Base-by-base conservation (phyloP, 2,113 vertebrate genomes). In the Halichoeres trimaculatus region DNA sequence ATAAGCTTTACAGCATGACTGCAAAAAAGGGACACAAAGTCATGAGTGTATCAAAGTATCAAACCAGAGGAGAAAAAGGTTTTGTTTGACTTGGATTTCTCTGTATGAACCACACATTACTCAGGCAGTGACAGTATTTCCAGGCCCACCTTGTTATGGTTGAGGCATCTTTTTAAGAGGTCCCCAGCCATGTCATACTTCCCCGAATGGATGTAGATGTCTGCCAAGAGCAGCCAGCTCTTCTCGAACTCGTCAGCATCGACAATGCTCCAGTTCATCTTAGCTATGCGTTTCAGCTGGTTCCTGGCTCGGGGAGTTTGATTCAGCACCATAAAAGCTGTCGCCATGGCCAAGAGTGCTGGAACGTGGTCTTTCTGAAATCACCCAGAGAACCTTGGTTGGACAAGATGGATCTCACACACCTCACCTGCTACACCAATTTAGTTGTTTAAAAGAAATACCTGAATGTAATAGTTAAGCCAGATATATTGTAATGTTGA, bases 211-310 rank as follows among this genome's bases (percentile, higher is more conserved):
- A 99, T 98, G 89, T 99, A 99, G 89, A 98, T 96, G 88, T 99
- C 97, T 35, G 97, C 96, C 87, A 99, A 95, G 6, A 99, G 94
- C 72, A 99, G 92, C 96, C 97, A 99, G 88, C 97, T 98, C 92
- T 98, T 99, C 89, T 99, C 98, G 85, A 99, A 98, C 74, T 99
- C 98, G 34, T 99, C 98, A 1, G 97, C 97, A 78, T 99, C 98
- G 11, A 95, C 72, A 22, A 96, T 92, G 92, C 95, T 98, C 98
- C 98, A 99, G 89, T 89, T 96, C 96, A 99, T 98, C 91, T 98
- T 99, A 48, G 96, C 93, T 85, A 99, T 96, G 48, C 96, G 93
- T 81, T 99, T 99, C 66, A 99, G 94, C 71, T 99, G 97, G 89
- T 96, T 99, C 83, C 97, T 95, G 64, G 98, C 98, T 90, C 94